phyloP scores from a whole-genome alignment of 2,888 invertebrate species.

The Polydrusus tereticollis region DNA sequence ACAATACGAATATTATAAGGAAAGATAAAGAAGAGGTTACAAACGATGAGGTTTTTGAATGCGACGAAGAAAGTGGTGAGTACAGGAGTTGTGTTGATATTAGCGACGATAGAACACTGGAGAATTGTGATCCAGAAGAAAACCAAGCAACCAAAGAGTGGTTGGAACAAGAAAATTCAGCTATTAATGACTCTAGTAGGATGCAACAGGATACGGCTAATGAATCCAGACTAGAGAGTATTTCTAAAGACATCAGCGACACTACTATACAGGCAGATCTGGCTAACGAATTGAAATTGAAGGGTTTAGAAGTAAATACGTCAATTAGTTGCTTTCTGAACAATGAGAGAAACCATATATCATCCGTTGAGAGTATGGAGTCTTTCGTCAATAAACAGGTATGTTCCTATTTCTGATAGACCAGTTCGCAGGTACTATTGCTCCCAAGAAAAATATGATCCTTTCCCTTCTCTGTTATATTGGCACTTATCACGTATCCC shows the following conservation, averaged over 20 bases:
- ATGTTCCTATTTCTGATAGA: background rate
- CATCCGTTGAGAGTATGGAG: conserved; percentile 8
- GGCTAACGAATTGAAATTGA: background rate
- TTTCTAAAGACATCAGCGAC: background rate
- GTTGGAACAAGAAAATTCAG: background rate
- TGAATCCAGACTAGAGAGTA: too few relatives aligned
- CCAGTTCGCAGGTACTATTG: too few relatives aligned
- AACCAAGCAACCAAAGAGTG: background rate
- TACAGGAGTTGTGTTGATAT: conserved; percentile 1
- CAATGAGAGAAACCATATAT: conserved; percentile 41
- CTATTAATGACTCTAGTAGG: too few relatives aligned
- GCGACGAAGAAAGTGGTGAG: conserved; percentile 14
- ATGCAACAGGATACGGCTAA: too few relatives aligned
- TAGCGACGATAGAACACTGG: background rate
- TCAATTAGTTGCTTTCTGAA: conserved; percentile 26
- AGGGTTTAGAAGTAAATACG: background rate
- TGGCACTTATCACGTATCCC: too few relatives aligned
- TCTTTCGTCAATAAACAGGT: conserved; percentile 30
- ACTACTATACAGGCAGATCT: background rate
- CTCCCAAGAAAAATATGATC: too few relatives aligned
- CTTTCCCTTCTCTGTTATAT: too few relatives aligned
- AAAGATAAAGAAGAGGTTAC: conserved; percentile 21
- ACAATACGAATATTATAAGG: conserved; percentile 17
- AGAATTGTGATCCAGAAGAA: conserved; percentile 1
- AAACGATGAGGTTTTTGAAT: conserved; percentile 36